Evolutionary conservation across 2,797 vertebrate species (phyloP).

Genomic region (Pangasius krempfi): DNA sequence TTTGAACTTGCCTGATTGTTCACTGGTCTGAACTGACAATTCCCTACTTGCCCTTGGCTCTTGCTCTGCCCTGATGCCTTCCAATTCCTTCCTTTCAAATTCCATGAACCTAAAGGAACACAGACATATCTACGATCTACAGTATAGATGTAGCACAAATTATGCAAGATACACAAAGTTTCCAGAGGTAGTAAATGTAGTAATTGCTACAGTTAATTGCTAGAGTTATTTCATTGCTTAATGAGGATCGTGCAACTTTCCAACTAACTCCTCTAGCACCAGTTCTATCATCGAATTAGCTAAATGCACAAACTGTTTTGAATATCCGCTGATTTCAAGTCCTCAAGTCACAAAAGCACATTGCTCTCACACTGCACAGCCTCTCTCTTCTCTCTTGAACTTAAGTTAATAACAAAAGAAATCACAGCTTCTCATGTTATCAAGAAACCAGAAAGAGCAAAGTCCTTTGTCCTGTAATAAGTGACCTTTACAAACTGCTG

Average conservation of each 20-base stretch:
- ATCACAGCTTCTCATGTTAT: neutral
- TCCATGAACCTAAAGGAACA: conserved; percentile 46
- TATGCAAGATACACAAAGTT: neutral
- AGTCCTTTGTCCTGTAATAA: neutral
- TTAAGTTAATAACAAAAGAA: neutral
- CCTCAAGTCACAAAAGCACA: too few species aligned
- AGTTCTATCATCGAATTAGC: too few species aligned
- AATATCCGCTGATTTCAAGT: too few species aligned
- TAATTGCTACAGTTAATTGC: too few species aligned
- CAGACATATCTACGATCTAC: neutral
- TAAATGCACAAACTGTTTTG: neutral
- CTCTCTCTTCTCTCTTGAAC: neutral
- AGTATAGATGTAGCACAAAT: neutral
- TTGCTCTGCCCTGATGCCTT: neutral
- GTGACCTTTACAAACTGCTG: neutral
- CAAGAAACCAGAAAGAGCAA: neutral
- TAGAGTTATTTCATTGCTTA: too few species aligned
- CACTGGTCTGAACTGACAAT: neutral
- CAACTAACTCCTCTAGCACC: too few species aligned
- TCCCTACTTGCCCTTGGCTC: neutral
- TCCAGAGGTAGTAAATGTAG: neutral
- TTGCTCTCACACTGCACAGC: neutral
- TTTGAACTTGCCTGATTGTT: neutral
- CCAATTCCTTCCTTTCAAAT: conserved; percentile 23
- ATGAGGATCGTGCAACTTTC: too few species aligned